A percentile compares a stretch with the other conserved stretches of the same genome.
phyloP scores from a whole-genome alignment of 2,888 invertebrate species.

The Dynastes tityus region DNA sequence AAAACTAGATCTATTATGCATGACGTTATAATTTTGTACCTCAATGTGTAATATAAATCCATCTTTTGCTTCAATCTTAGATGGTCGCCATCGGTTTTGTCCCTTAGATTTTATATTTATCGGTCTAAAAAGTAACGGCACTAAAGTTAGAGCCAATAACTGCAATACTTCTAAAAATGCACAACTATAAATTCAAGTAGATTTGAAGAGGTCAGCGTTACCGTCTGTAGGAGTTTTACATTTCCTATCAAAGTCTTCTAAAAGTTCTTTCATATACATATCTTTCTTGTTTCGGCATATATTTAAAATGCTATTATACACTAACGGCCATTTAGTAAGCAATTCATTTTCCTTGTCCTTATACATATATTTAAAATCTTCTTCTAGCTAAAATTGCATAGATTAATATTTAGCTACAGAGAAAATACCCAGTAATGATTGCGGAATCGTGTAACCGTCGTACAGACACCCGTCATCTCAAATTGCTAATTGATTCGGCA shows the following conservation, averaged over 20 bases:
- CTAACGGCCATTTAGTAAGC: background rate
- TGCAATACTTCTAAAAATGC: background rate
- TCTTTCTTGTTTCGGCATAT: constrained; percentile 2
- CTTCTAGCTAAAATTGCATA: background rate
- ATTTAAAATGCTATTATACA: background rate
- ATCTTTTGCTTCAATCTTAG: background rate
- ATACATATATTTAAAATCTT: constrained; percentile 10
- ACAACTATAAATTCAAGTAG: background rate
- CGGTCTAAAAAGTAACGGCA: constrained; percentile 5
- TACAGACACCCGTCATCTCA: too few species aligned
- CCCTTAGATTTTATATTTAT: constrained; percentile 1
- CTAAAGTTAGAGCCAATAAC: background rate
- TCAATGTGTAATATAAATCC: background rate
- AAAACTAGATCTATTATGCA: background rate
- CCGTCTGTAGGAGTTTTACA: background rate
- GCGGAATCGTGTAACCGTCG: too few species aligned
- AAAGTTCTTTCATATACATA: background rate
- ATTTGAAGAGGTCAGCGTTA: background rate
- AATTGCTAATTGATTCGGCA: too few species aligned
- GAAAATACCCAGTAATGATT: too few species aligned
- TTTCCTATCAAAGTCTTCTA: background rate
- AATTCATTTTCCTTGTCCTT: background rate
- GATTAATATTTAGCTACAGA: too few species aligned
- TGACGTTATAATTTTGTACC: background rate
- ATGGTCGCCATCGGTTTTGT: background rate